A percentile compares a stretch with the other conserved stretches of the same genome.
Conservation (phyloP, 2,888 invertebrate genomes). For the Escarpia spicata region DNA sequence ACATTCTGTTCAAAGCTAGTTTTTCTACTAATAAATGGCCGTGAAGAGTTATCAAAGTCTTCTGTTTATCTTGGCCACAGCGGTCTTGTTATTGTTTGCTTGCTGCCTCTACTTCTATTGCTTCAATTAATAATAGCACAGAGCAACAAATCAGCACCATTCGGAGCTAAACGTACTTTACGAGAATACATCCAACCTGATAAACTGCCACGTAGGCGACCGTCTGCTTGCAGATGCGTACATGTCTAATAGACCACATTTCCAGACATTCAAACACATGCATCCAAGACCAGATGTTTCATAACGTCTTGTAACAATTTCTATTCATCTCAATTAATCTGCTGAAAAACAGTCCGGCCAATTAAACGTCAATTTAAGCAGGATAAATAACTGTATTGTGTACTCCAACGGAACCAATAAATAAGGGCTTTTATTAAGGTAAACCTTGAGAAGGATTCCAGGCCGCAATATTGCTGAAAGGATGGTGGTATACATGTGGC, state of each 20-base stretch:
- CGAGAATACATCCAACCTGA: no score
- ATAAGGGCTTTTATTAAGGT: background rate
- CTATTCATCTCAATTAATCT: background rate
- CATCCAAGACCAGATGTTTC: background rate
- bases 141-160: background rate
- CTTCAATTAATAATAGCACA: background rate
- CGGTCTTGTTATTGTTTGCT: background rate
- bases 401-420: background rate
- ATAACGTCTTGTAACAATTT: background rate
- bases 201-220: no score
- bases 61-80: background rate
- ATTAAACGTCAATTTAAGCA: background rate
- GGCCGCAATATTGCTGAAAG: background rate
- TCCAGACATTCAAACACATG: background rate
- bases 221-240: background rate
- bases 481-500: background rate
- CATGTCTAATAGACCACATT: background rate
- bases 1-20: background rate
- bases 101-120: background rate
- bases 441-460: background rate
- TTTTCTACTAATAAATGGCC: background rate
- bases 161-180: no score
- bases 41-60: background rate
- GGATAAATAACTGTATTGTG: background rate
- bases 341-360: background rate